phyloP scores from a whole-genome alignment of 2,113 vertebrate genomes.

The Ailuropoda melanoleuca region DNA sequence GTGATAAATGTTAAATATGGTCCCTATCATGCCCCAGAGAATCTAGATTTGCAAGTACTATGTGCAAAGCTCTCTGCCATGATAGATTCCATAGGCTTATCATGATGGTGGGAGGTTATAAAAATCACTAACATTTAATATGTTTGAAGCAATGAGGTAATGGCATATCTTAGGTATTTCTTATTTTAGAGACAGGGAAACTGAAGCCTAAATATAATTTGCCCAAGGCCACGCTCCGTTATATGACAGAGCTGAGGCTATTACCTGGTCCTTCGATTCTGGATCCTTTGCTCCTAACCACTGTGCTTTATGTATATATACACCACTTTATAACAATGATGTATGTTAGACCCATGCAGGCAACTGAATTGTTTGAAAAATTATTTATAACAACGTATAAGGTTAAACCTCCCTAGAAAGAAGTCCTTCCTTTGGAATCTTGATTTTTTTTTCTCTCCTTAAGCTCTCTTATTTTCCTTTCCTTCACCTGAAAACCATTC shows the following conservation, averaged over 20 bases:
- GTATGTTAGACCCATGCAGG: background rate
- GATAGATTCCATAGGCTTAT: background rate
- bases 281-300: background rate
- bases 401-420: background rate
- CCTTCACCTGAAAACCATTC: background rate
- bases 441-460: background rate
- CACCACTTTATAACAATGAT: no score
- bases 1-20: background rate
- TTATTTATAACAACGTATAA: background rate
- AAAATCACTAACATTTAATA: background rate
- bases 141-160: background rate
- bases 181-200: background rate
- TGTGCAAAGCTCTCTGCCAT: accelerated
- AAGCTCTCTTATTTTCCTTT: background rate
- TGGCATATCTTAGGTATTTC: background rate
- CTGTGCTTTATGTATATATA: no score
- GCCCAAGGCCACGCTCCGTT: accelerated
- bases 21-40: background rate
- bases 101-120: background rate
- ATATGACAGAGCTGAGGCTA: background rate
- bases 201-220: background rate
- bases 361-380: background rate
- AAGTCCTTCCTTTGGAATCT: background rate
- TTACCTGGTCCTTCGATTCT: accelerated
- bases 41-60: background rate